Base-by-base conservation (phyloP, 1,140 invertebrate genomes). In the Glossosoma conforme region DNA sequence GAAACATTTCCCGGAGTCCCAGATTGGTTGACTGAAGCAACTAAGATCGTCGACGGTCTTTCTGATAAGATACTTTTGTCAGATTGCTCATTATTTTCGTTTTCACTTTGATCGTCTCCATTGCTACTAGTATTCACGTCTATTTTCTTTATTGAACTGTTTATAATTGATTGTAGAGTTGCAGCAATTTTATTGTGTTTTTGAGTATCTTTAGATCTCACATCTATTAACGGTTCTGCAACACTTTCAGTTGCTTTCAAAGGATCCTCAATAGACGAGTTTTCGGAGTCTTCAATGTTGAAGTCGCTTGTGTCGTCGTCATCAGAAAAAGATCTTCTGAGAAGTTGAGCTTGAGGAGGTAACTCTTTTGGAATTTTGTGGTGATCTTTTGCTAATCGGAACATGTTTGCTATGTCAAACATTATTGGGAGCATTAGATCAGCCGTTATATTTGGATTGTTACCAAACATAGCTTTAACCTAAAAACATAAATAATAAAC, bases 381-480 rank as follows among this genome's bases (percentile, higher is more conserved):
- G 5, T 53, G 54, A 8, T 61, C 55, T 67, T 75, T 38, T 0
- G 73, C 68, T 44, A 66, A 71, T 37, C 65, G 66, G 30, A 83
- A 75, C 28, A 83, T 70, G 58, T 81, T 81, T 1, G 80, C 80
- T 55, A 82, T 79, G 60, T 85, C 82, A 50, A 74, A 70, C 40
- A 79, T 73, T 49, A 83, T 81, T 17, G 82, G 82, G 28, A 84
- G 59, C 65, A 81, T 70, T 1, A 83, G 65, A 15, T 82, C 77
- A 25, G 77, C 68, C 10, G 69, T 76, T 2, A 70, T 63, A 46
- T 74, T 77, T 22, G 64, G 66, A 38, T 76, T 73, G 50, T 77
- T 74, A 43, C 71, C 75, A 59, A 81, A 77, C 66, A 79, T 72
- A 54, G 75, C 73, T 61, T 69, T 74, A 36, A 80, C 71, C 73